phyloP scores from a whole-genome alignment of 2,888 invertebrate species.

The Stenolophus ochropezus region DNA sequence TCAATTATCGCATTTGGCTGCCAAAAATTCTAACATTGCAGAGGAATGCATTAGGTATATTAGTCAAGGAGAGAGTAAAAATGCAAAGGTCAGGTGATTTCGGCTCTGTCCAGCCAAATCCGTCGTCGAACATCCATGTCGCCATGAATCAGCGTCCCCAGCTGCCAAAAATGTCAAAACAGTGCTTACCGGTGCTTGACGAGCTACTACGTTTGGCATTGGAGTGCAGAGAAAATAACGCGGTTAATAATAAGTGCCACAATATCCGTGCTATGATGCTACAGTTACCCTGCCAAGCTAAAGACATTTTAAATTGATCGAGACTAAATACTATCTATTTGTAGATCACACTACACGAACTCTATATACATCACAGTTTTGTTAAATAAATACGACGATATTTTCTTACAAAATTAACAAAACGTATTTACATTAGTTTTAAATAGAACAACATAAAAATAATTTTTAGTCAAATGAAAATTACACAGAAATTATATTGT shows the following conservation, averaged over 20 bases:
- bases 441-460: too few species aligned
- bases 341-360: too few species aligned
- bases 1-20: not conserved
- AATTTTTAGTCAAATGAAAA: too few species aligned
- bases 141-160: conserved; percentile 41
- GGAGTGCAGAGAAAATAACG: conserved; percentile 3
- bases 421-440: too few species aligned
- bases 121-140: not conserved
- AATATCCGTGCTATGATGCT: conserved; percentile 11
- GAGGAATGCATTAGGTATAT: not conserved
- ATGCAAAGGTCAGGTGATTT: conserved; percentile 37
- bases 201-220: conserved; percentile 34
- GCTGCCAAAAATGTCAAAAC: conserved; percentile 48
- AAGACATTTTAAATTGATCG: conserved; percentile 13
- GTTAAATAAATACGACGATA: too few species aligned
- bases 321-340: conserved; percentile 15
- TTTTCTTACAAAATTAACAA: too few species aligned
- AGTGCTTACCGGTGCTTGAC: conserved; percentile 1
- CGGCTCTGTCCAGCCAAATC: conserved; percentile 21
- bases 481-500: too few species aligned
- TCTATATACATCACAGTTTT: too few species aligned
- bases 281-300: conserved; percentile 23
- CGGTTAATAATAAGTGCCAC: conserved; percentile 19
- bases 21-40: not conserved
- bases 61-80: conserved; percentile 17